These are phyloP conservation scores for Daktulosphaira vitifoliae DNA, from an alignment of 1,140 invertebrate genomes.

Conservation along the genomic window DNA sequence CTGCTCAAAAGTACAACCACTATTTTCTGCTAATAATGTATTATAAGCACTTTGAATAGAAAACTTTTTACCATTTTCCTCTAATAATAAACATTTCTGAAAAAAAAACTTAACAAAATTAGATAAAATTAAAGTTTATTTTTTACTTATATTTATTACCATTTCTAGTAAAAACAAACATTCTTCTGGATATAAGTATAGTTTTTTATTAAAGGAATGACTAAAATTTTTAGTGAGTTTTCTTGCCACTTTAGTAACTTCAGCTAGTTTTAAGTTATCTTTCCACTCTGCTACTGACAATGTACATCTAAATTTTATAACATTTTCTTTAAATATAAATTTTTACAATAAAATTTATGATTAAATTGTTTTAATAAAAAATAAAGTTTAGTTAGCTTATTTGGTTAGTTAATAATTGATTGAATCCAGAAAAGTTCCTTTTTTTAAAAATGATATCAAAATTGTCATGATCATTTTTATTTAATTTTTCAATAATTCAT, in stretches of 20 bases:
- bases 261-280: slow-evolving; percentile 48
- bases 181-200: slow-evolving; percentile 54
- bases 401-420: too few relatives aligned
- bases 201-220: slow-evolving; percentile 44
- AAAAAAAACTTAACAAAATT: slow-evolving; percentile 39
- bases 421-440: too few relatives aligned
- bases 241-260: slow-evolving; percentile 51
- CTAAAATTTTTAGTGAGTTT: slow-evolving; percentile 52
- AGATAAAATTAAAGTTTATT: too few relatives aligned
- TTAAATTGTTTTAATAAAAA: too few relatives aligned
- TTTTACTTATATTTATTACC: slow-evolving; percentile 43
- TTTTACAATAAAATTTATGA: too few relatives aligned
- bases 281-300: slow-evolving; percentile 53
- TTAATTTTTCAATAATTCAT: too few relatives aligned
- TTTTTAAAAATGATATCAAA: too few relatives aligned
- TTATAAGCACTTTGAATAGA: slow-evolving; percentile 52
- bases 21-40: slow-evolving; percentile 46
- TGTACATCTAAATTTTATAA: slow-evolving; percentile 44
- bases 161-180: slow-evolving; percentile 54
- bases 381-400: too few relatives aligned
- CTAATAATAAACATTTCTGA: slow-evolving; percentile 51
- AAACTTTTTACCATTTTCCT: slow-evolving; percentile 40
- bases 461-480: too few relatives aligned
- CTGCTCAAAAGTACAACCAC: slow-evolving; percentile 47
- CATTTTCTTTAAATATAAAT: too few relatives aligned